Evolutionary conservation across 2,888 invertebrate species (phyloP).

Genomic region (Cybosia mesomella): DNA sequence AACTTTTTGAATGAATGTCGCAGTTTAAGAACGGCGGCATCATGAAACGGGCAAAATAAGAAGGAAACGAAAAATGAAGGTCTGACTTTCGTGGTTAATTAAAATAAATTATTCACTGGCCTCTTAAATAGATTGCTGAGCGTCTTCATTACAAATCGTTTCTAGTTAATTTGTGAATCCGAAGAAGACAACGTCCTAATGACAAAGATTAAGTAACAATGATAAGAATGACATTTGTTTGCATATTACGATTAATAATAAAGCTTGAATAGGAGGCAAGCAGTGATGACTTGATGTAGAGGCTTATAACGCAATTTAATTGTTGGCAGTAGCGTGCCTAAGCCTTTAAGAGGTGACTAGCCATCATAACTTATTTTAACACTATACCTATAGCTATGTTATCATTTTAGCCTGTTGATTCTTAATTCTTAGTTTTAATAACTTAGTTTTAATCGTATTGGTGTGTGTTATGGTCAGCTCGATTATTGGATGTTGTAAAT

Average conservation of each 20-base stretch:
- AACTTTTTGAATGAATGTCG: slow-evolving; percentile 84
- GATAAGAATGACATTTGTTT: slow-evolving; percentile 37
- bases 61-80: slow-evolving; percentile 77
- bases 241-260: slow-evolving; percentile 31
- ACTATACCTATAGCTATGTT: no score
- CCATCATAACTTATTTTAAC: no score
- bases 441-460: no score
- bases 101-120: slow-evolving; percentile 81
- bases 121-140: slow-evolving; percentile 73
- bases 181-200: slow-evolving; percentile 57
- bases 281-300: background rate
- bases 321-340: no score
- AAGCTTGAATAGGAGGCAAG: background rate
- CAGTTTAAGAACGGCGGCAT: slow-evolving; percentile 74
- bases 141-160: slow-evolving; percentile 74
- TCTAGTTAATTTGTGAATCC: slow-evolving; percentile 66
- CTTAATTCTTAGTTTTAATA: no score
- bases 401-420: no score
- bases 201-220: slow-evolving; percentile 60
- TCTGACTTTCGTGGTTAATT: slow-evolving; percentile 77
- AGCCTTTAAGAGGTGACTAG: no score
- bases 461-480: no score
- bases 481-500: background rate
- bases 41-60: slow-evolving; percentile 75
- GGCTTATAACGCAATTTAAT: background rate